Evolutionary conservation across 35 echinoderm and acorn worm genomes (phyloP).

Genomic region (Anneissia japonica): DNA sequence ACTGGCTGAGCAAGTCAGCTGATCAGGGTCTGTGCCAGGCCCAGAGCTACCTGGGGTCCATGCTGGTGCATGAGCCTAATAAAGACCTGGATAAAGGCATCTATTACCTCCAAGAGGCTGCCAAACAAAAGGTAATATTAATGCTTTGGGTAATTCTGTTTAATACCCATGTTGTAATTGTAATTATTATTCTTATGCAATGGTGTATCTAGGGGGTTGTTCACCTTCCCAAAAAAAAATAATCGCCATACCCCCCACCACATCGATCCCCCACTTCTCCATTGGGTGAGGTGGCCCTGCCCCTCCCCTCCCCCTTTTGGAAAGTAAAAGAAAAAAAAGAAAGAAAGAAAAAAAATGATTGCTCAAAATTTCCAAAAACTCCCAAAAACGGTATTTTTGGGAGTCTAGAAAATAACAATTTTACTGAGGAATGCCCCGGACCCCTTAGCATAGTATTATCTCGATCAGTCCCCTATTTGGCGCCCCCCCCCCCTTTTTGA

Average conservation of each 20-base stretch:
- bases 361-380: too few species aligned
- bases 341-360: too few species aligned
- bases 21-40: slow-evolving; percentile 35
- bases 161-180: background rate
- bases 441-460: too few species aligned
- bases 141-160: background rate
- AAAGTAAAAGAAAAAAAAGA: too few species aligned
- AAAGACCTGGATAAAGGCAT: slow-evolving; percentile 42
- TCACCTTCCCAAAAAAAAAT: background rate
- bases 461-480: too few species aligned
- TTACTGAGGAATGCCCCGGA: too few species aligned
- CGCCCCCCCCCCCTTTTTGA: too few species aligned
- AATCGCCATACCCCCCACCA: background rate
- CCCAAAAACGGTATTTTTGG: too few species aligned
- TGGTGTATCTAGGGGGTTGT: background rate
- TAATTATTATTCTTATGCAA: background rate
- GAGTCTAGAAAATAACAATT: too few species aligned
- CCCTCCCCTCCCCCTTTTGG: too few species aligned
- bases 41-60: slow-evolving; percentile 47
- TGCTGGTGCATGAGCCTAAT: slow-evolving; percentile 18
- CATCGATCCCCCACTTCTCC: background rate
- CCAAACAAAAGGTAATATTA: slow-evolving; percentile 43
- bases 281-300: too few species aligned
- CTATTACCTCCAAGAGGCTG: slow-evolving; percentile 33
- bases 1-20: slow-evolving; percentile 8